A percentile compares a stretch with the other conserved stretches of the same genome.
Evolutionary conservation across 2,113 vertebrate genomes (phyloP).

Genomic region (Ailurus styani): DNA sequence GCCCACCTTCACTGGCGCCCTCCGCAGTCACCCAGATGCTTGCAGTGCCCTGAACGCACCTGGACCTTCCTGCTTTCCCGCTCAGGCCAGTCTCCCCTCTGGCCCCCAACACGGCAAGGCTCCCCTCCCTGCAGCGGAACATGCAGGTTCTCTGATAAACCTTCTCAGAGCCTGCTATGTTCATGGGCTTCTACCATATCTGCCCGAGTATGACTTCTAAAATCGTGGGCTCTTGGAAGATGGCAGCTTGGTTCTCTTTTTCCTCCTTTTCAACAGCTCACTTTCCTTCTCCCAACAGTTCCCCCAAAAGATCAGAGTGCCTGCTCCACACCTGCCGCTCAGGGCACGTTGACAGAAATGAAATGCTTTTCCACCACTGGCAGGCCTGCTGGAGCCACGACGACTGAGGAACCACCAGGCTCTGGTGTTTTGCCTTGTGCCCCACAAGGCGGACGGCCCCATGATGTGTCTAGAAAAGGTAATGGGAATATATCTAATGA

Average conservation of each 20-base stretch:
- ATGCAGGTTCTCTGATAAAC: background rate
- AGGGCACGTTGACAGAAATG: background rate
- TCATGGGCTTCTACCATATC: background rate
- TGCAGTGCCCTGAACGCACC: background rate
- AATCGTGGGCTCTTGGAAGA: background rate
- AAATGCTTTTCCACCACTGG: background rate
- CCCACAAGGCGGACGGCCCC: slow-evolving; percentile 10
- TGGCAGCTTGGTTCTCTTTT: background rate
- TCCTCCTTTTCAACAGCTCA: background rate
- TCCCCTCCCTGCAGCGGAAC: background rate
- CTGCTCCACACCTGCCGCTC: background rate
- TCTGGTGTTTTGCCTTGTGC: background rate
- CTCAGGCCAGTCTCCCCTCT: background rate
- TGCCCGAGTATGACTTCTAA: background rate
- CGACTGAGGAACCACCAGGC: slow-evolving; percentile 41
- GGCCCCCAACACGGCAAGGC: background rate
- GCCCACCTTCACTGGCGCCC: background rate
- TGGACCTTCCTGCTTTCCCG: too few species aligned
- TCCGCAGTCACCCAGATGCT: too few species aligned
- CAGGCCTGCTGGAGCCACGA: background rate
- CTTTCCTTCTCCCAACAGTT: background rate
- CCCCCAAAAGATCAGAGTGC: background rate
- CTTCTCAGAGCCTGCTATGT: background rate
- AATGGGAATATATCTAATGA: background rate
- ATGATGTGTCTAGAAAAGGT: background rate